Base-by-base conservation (phyloP, 2,797 vertebrate species). In the Ficedula albicollis region DNA sequence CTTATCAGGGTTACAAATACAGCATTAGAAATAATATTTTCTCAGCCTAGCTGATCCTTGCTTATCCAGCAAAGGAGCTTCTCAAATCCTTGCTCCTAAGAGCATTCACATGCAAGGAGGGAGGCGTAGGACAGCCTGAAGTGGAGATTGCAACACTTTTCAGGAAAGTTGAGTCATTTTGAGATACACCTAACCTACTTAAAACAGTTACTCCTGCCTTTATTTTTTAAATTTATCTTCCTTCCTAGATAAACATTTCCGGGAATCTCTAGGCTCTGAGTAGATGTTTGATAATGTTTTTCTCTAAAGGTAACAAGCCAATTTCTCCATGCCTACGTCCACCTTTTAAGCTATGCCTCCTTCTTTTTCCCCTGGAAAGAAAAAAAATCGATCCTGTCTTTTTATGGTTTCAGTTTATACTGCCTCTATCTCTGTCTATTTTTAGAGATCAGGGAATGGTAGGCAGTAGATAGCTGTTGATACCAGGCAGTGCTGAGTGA, bases 1-100 rank as follows among this genome's bases (percentile, higher is more conserved):
- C 36, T 77, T 86, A 51, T 91, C 76, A 84, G 64, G 70, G 77
- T 73, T 91, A 93, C 55, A 95, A 86, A 94, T 39, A 81, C 21
- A 92, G 41, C 48, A 91, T 62, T 67, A 88, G 72, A 78, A 94
- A 96, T 32, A 74, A 52, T 69, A 67, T 72, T 93, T 87, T 73
- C 75, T 63, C 66, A 89, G 73, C 48, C 54, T 69, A 51, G 18
- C 41, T 56, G 32, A 18, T 89, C 72, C 62, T 86, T 74, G 69
- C 84, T 90, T 63, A 74, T 26, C 48, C 68, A 91, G 82, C 54
- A 77, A 76, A 79, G 68, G n/a, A 91, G 38, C 15, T 56, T 73
- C 64, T 59, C 90, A 91, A 60, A 59, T 67, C 56, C 43, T 52
- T 3, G 3, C 48, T 88, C 89, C 76, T 74, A 66, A 43, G 60